phyloP scores from a whole-genome alignment of 2,888 invertebrate genomes.

The Mactromeris polynyma region DNA sequence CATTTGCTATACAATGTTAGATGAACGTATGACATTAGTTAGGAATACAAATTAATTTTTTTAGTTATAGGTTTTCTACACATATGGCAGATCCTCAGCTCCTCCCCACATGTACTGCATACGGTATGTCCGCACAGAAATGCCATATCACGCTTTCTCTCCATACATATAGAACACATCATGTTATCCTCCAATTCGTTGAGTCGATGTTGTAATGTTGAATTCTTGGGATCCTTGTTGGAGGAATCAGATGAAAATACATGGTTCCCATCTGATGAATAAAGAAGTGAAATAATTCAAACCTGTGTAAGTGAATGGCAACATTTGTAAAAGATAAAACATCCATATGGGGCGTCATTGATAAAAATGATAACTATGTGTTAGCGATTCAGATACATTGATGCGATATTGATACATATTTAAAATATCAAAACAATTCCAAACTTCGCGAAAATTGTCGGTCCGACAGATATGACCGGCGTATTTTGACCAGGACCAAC shows the following conservation, averaged over 20 bases:
- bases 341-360: no score
- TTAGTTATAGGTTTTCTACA: conserved; percentile 92
- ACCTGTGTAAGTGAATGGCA: background rate
- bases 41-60: conserved; percentile 90
- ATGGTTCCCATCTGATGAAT: conserved; percentile 40
- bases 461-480: no score
- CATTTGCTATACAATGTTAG: background rate
- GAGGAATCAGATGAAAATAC: background rate
- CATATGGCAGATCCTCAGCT: conserved; percentile 95
- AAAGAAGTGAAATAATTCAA: background rate
- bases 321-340: no score
- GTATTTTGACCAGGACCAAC: no score
- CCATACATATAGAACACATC: conserved; percentile 96
- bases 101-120: conserved; percentile 93
- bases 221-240: conserved; percentile 58
- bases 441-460: no score
- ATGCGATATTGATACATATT: no score
- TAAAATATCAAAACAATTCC: no score
- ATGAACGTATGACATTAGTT: background rate
- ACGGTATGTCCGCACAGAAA: conserved; percentile 96
- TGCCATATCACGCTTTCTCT: conserved; percentile 93
- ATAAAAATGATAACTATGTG: no score
- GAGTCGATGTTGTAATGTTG: conserved; percentile 89
- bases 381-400: no score
- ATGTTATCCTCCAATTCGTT: conserved; percentile 95